A percentile compares a stretch with the other conserved stretches of the same genome.
Conservation (phyloP, 1,140 invertebrate genomes). For the Drosophila repleta region DNA sequence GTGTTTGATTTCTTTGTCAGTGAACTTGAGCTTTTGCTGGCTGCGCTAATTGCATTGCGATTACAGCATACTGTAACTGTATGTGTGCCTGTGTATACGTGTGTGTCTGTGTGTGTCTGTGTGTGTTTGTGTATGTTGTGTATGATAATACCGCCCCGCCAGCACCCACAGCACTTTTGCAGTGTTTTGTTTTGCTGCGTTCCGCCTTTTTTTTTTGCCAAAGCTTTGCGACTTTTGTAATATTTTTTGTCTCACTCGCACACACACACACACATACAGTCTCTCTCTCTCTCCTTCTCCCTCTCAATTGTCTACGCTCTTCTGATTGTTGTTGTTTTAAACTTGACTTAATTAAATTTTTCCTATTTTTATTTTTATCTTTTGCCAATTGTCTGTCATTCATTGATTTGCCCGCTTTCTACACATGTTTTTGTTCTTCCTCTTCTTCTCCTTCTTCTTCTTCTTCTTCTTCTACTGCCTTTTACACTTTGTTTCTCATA, state of each 20-base stretch:
- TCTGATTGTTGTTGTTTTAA: constrained; percentile 56
- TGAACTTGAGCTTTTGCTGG: constrained; percentile 79
- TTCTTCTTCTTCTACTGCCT: too few relatives aligned
- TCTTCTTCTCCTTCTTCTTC: too few relatives aligned
- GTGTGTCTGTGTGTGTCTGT: constrained; percentile 24
- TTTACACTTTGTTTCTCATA: constrained; percentile 7
- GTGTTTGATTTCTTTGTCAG: constrained; percentile 80
- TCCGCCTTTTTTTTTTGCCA: constrained; percentile 50
- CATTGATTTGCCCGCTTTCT: constrained; percentile 59
- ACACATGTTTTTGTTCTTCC: too few relatives aligned
- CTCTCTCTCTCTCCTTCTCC: constrained; percentile 3
- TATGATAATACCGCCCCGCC: constrained; percentile 61
- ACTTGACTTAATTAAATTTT: constrained; percentile 80
- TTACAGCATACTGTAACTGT: constrained; percentile 69
- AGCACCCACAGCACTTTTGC: constrained; percentile 31
- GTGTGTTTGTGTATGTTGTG: constrained; percentile 26
- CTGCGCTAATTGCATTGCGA: constrained; percentile 79
- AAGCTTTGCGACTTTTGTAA: constrained; percentile 61
- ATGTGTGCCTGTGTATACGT: constrained; percentile 9
- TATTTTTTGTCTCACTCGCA: constrained; percentile 60
- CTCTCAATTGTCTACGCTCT: constrained; percentile 1
- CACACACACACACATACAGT: background rate
- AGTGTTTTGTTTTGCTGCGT: constrained; percentile 45
- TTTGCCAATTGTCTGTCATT: constrained; percentile 50
- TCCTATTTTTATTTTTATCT: constrained; percentile 67